phyloP scores from a whole-genome alignment of 2,113 vertebrate genomes.

The Hyla sarda region DNA sequence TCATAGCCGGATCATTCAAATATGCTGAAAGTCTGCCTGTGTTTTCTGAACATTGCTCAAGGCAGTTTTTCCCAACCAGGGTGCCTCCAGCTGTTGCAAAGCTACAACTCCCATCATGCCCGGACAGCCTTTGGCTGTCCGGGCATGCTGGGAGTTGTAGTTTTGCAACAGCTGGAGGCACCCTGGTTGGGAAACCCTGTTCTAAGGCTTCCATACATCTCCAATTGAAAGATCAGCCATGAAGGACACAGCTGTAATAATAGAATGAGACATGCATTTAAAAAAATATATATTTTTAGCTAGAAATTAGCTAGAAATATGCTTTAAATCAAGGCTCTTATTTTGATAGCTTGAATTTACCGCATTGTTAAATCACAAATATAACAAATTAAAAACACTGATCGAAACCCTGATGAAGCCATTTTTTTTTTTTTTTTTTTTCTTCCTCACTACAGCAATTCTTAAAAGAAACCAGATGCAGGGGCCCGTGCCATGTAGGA shows the following conservation, averaged over 20 bases:
- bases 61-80: too few relatives aligned
- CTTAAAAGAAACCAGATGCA: conserved; percentile 73
- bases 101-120: too few relatives aligned
- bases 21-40: too few relatives aligned
- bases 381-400: conserved; percentile 54
- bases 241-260: not conserved
- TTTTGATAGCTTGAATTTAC: conserved; percentile 27
- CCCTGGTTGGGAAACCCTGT: too few relatives aligned
- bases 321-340: not conserved
- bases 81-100: too few relatives aligned
- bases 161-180: too few relatives aligned
- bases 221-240: not conserved
- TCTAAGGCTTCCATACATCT: not conserved
- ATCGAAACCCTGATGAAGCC: conserved; percentile 65
- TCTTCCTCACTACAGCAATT: conserved; percentile 14
- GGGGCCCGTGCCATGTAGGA: conserved; percentile 30
- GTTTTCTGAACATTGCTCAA: too few relatives aligned
- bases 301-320: not conserved
- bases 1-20: too few relatives aligned
- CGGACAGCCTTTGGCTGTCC: too few relatives aligned
- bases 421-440: conserved; percentile 51
- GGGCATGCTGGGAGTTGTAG: too few relatives aligned
- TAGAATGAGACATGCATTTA: not conserved
- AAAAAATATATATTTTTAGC: not conserved
- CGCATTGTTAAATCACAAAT: not conserved